Evolutionary conservation across 1,140 invertebrate species (phyloP), one percentile per base, ranked within the genome.

Genomic region (Oscheius sp.): DNA sequence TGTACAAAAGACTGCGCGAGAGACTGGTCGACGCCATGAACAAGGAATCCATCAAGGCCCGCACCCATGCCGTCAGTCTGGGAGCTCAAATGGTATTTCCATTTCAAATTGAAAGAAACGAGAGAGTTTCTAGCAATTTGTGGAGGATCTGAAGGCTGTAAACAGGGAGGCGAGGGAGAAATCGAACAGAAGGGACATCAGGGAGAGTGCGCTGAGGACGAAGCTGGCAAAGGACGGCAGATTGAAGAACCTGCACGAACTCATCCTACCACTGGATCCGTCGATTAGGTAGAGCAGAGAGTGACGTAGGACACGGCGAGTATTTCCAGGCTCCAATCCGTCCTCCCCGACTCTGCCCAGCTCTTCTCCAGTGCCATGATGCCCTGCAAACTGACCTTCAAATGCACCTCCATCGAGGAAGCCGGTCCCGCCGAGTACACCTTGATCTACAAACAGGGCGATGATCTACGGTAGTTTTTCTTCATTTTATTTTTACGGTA

Each of bases 371-470:
- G 94, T 34, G 93, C 93, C 2, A 87, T 97, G 46, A 98, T 97
- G 94, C 96, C 96, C n/a, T 93, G 93, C 38, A 91, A 92, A 84
- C 88, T 99, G 26, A 93, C 93, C 2, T 98, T 99, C 85, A 87
- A 91, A 20, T 95, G 93, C 0, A 89, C 88, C 0, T 89, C 90
- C 61, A 90, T 91, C 35, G 87, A 86, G n/a, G 65, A 42, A 38
- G 58, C 36, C n/a, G 20, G 34, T 36, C 23, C 20, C 38, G 34
- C 74, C 3, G 23, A 70, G 84, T 99, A 97, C 86, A 91, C 93
- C 18, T 92, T 94, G 0, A 98, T 99, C 76, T 99, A 98, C 85
- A 99, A 99, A 87, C 90, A 95, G 82, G 97, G 97, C 0, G 97
- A 99, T 86, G 96, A 99, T 87, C 85, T 99, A n/a, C 62, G 80